phyloP scores from a whole-genome alignment of 2,888 invertebrate species.

The Odontocerum albicorne region DNA sequence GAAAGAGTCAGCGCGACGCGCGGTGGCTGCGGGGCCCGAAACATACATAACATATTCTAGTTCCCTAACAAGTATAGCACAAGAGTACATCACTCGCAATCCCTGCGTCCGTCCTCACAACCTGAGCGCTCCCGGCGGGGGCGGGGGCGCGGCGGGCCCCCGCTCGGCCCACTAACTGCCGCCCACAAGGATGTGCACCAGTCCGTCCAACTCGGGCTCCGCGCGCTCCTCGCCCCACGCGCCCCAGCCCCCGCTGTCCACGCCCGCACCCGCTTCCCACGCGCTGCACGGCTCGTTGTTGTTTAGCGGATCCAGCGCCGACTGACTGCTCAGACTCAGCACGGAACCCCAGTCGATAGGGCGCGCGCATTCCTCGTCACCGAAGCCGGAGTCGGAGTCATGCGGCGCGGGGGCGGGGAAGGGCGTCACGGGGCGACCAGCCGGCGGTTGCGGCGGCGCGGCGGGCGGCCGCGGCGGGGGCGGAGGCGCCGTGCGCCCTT shows the following conservation, averaged over 20 bases:
- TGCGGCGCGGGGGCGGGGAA: conserved; percentile 22
- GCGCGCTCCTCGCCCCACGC: conserved; percentile 39
- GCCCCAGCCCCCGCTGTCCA: conserved; percentile 34
- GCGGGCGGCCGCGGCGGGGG: conserved; percentile 47
- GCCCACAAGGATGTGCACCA: conserved; percentile 66
- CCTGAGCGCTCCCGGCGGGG: conserved; percentile 22
- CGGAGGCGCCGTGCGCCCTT: conserved; percentile 50
- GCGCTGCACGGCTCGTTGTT: conserved; percentile 54
- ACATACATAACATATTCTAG: conserved; percentile 20
- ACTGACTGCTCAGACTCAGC: conserved; percentile 82
- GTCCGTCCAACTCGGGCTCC: conserved; percentile 40
- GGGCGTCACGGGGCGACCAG: conserved; percentile 25
- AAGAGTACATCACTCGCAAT: conserved; percentile 36
- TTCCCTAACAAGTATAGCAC: conserved; percentile 37
- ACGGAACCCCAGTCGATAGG: conserved; percentile 93
- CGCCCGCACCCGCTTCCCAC: conserved; percentile 24
- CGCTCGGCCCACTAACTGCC: conserved; percentile 60
- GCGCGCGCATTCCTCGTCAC: conserved; percentile 67
- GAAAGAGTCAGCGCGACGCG: conserved; percentile 22
- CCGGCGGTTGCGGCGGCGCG: conserved; percentile 38
- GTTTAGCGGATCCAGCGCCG: conserved; percentile 79
- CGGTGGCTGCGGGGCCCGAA: conserved; percentile 15
- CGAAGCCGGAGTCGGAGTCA: conserved; percentile 57
- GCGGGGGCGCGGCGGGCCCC: conserved; percentile 36
- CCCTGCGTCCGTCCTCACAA: conserved; percentile 35